Evolutionary conservation across 2,797 vertebrate genomes (phyloP), one percentile per base, ranked within the genome.

Genomic region (Australoheros facetus): DNA sequence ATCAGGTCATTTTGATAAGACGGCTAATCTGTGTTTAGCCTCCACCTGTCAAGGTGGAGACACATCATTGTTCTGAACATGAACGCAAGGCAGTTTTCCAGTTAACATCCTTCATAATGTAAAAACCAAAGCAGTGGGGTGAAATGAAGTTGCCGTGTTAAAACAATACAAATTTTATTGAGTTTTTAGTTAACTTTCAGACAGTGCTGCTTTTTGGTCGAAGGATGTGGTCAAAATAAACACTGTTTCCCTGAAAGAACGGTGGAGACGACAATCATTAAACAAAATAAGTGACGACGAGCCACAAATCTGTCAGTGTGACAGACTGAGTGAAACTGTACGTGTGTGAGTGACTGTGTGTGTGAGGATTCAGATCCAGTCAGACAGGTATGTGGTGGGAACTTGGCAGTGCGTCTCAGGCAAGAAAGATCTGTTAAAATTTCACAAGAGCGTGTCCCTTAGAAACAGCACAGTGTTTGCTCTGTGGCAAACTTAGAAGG

Each of bases 1-100:
- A 87, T 89, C 69, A 87, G 85, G 78, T 87, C 87, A 84, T 80
- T 86, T 84, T 90, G 84, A 93, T 92, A 89, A 93, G 73, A 87
- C 21, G 78, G 80, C 75, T 96, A 92, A 96, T 96, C 95, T 89
- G 90, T 92, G 85, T 93, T 95, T 95, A 94, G 86, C 93, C 92
- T 88, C 82, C 90, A 91, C 88, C 88, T 91, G 92, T 95, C 93
- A 90, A 88, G 75, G 62, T 92, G 85, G 80, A 88, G 78, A 89
- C 71, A 39, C 79, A 66, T 91, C 64, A 83, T 78, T 87, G 78
- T 87, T 71, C 56, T 73, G 42, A 85, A 89, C 74, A 51, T 90
- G 83, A 91, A 51, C 85, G 86, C 80, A 77, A 0, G 5, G 75
- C 82, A 83, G 3, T 79, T 91, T 87, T 85, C 14, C 26, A 51